Base-by-base conservation (phyloP, 2,113 vertebrate genomes). In the Gymnocephalus cernua region DNA sequence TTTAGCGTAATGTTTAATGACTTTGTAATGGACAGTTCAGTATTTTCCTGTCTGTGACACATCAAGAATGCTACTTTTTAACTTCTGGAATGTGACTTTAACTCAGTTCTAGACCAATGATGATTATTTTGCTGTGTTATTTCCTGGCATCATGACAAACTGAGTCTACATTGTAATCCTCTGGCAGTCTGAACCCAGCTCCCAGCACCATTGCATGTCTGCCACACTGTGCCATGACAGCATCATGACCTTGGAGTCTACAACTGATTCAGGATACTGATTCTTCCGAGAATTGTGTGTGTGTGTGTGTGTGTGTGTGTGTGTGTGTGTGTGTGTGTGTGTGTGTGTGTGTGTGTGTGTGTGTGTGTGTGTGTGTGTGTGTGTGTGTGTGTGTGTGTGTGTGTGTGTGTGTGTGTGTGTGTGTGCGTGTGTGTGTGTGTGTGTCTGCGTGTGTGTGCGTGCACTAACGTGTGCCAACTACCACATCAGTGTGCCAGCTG, bases 401-500 rank as follows among this genome's bases (percentile, higher is more conserved):
- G 29, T 29, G 29, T 29, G 29, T 29, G 29, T 29, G 29, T 29
- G 29, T 29, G 29, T 29, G 29, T 29, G 50, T 71, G 64, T 74
- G 64, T 76, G 44, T 69, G 41, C 27, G 63, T 77, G 25, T 45
- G 5, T 72, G 19, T 23, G 47, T 72, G 16, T 58, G 54, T 71
- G 65, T 44, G 35, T 74, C 53, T 45, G 58, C 44, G 47, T 21
- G 27, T 48, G 64, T 23, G 56, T 50, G 51, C 51, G 47, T 27
- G 61, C 41, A 54, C 29, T 10, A 38, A 38, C 38, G 59, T 74
- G 63, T 79, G 85, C 88, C 88, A 92, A 44, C 71, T 19, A 76
- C 32, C 53, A 68, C 84, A 83, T 79, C 65, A 80, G 35, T 53
- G 21, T 84, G 88, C 87, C 88, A 90, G 86, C 84, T 87, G 85